phyloP scores from a whole-genome alignment of 2,113 vertebrate species.

The Noturus placidus region DNA sequence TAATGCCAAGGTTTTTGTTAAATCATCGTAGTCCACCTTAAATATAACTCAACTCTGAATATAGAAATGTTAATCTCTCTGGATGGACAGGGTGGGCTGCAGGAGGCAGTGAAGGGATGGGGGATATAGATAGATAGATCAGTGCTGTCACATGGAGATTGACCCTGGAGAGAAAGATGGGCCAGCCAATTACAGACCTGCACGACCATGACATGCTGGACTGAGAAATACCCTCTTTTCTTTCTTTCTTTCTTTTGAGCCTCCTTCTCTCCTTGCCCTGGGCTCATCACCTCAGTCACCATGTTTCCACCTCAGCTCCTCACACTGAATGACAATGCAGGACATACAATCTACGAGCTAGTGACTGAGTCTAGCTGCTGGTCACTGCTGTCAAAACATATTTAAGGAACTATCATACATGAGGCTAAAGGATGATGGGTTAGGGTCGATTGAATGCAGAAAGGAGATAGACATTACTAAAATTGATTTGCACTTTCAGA shows the following conservation, averaged over 20 bases:
- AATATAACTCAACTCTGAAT: not conserved
- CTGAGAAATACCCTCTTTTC: conserved; percentile 29
- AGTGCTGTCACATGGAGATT: conserved; percentile 46
- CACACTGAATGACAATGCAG: conserved; percentile 33
- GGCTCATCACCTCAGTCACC: conserved; percentile 37
- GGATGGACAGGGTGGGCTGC: not conserved
- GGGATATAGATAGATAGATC: conserved; percentile 40
- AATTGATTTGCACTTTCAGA: not conserved
- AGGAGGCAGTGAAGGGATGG: not conserved
- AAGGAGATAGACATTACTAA: not conserved
- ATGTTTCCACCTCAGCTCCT: conserved; percentile 38
- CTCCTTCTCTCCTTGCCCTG: not conserved
- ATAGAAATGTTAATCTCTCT: conserved; percentile 28
- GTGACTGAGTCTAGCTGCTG: conserved; percentile 34
- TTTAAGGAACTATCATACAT: conserved; percentile 38
- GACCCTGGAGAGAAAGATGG: conserved; percentile 41
- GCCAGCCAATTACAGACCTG: conserved; percentile 37
- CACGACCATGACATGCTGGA: conserved; percentile 25
- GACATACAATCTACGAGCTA: conserved; percentile 36
- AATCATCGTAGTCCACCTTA: not conserved
- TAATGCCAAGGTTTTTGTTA: not conserved
- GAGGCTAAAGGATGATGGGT: not conserved
- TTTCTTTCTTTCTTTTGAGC: not conserved
- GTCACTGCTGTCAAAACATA: conserved; percentile 39
- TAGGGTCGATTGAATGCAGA: not conserved